Base-by-base conservation (phyloP, 1,140 invertebrate species). In the Conus ventricosus region DNA sequence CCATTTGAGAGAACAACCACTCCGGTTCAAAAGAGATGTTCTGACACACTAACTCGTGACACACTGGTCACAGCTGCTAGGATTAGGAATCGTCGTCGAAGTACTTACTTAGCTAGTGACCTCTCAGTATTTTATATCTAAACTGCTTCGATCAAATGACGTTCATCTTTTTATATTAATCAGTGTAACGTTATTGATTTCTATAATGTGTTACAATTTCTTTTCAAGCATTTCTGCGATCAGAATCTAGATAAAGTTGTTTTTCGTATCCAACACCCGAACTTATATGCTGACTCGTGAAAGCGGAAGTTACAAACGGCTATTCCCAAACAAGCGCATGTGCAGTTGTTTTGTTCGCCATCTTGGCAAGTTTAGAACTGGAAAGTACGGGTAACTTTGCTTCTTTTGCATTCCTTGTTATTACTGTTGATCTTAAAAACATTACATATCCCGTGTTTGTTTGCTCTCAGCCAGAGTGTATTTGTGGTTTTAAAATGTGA, bases 261-360 rank as follows among this genome's bases (percentile, higher is more conserved):
- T 81, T 7, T 81, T 54, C 51, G 39, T 17, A 10, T 81, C 13
- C 4, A 81, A 54, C 39, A 13, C 39, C 54, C 51, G 51, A 81
- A 13, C 39, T 7, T 51, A 54, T 25, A 81, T 17, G 13, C 80
- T 51, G 51, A 39, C 51, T 81, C 23, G 57, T 27, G 82, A 84
- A 84, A 90, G 76, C 89, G 89, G 91, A 90, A 90, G 87, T 90
- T 15, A 57, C 55, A 39, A 39, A 39, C 39, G 39, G 39, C 39
- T 25, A 27, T 23, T 55, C 81, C 84, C 87, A 89, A 91, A 91
- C 83, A 90, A 88, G 91, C 91, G 91, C 91, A 91, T 91, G 91
- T 88, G 90, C 88, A 90, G 90, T 88, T 87, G 88, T 89, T 88
- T 89, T 87, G 87, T 90, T 89, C 88, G 91, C 91, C 91, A 91